A percentile compares a stretch with the other conserved stretches of the same genome.
These are phyloP conservation scores for Zalophus californianus DNA, from an alignment of 2,797 vertebrate genomes.

Conservation along the genomic window DNA sequence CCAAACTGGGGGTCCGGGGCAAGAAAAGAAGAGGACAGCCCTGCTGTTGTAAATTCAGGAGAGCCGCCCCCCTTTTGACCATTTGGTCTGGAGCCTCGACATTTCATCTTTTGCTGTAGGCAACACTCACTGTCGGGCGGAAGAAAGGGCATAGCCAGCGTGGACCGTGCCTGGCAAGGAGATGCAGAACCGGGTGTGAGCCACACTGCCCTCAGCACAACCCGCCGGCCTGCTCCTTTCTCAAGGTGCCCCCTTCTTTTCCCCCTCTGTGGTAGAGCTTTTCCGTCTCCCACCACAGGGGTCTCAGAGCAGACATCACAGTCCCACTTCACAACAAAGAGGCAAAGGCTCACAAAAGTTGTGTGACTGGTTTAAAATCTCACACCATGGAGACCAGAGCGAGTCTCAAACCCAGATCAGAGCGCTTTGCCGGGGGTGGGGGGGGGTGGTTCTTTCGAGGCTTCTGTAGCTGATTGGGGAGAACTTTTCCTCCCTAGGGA, in stretches of 20 bases:
- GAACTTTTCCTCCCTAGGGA: background rate
- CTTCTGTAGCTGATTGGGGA: background rate
- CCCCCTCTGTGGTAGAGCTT: background rate
- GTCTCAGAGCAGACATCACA: rapidly evolving
- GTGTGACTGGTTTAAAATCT: background rate
- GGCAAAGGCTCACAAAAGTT: background rate
- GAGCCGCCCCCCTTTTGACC: too few species aligned
- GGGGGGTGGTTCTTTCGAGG: background rate
- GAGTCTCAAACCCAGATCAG: background rate
- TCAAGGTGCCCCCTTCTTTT: background rate
- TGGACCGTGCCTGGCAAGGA: too few species aligned
- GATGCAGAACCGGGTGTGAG: background rate
- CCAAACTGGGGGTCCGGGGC: too few species aligned
- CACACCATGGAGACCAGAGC: too few species aligned
- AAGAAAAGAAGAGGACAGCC: background rate
- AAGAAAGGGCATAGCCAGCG: background rate
- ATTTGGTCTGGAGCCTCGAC: background rate
- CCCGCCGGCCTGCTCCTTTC: rapidly evolving
- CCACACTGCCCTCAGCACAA: background rate
- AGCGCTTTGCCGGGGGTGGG: background rate
- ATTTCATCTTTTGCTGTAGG: background rate
- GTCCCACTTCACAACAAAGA: background rate
- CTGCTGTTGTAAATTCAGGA: background rate
- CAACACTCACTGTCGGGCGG: too few species aligned
- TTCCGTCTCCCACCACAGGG: background rate